A percentile compares a stretch with the other conserved stretches of the same genome.
These are phyloP conservation scores for Heptranchias perlo DNA, from an alignment of 2,113 vertebrate species.

Conservation along the genomic window DNA sequence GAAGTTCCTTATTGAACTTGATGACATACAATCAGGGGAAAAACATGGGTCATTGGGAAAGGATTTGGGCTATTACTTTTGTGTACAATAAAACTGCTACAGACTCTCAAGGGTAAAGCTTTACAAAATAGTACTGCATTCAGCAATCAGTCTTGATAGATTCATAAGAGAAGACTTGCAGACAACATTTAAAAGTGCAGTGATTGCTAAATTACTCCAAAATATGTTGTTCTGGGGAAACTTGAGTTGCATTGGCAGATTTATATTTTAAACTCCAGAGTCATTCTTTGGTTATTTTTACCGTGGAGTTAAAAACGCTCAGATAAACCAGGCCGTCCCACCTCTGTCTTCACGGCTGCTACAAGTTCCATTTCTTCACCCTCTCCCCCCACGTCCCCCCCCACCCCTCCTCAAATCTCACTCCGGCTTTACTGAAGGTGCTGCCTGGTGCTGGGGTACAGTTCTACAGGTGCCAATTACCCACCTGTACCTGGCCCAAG, in stretches of 20 bases:
- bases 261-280: not conserved
- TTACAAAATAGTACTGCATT: not conserved
- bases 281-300: not conserved
- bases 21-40: conserved; percentile 28
- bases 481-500: not conserved
- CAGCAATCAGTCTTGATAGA: not conserved
- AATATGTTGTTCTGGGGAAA: not conserved
- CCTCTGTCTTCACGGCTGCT: not conserved
- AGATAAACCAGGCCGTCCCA: not conserved
- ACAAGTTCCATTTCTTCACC: not conserved
- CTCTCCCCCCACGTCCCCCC: not conserved
- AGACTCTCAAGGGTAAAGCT: conserved; percentile 12
- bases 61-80: not conserved
- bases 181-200: not conserved
- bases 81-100: not conserved
- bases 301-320: not conserved
- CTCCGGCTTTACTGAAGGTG: not conserved
- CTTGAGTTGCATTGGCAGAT: not conserved
- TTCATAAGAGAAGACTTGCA: not conserved
- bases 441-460: not conserved
- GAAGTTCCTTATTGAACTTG: not conserved
- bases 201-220: not conserved
- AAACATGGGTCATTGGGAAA: not conserved
- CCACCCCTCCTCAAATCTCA: too few relatives aligned
- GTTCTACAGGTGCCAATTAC: not conserved